phyloP scores from a whole-genome alignment of 2,113 vertebrate species.

The Chrysochloris asiatica region DNA sequence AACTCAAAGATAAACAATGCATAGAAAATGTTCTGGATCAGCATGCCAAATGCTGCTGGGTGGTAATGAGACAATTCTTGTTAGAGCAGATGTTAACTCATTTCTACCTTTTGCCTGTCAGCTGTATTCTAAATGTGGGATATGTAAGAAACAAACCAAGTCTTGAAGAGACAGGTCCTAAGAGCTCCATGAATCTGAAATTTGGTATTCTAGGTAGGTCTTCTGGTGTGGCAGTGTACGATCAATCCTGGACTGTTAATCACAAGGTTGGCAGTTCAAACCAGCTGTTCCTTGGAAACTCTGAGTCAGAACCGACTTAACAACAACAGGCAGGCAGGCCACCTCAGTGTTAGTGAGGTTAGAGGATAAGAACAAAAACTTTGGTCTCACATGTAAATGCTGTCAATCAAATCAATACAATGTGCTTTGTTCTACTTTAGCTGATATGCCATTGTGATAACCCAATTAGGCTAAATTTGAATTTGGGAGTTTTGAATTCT shows the following conservation, averaged over 20 bases:
- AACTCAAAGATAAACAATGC: neutral
- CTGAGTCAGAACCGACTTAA: too few relatives aligned
- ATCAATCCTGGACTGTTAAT: too few relatives aligned
- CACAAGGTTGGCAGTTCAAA: too few relatives aligned
- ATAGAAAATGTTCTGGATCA: neutral
- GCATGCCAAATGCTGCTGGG: too few relatives aligned
- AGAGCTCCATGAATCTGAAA: neutral
- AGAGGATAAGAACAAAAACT: neutral
- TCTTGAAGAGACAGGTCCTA: neutral
- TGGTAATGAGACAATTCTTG: neutral
- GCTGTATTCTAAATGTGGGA: neutral
- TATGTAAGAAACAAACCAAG: neutral
- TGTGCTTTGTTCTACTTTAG: too few relatives aligned
- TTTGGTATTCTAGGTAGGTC: too few relatives aligned
- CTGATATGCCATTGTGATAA: too few relatives aligned
- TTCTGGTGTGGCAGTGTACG: too few relatives aligned
- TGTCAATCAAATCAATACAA: neutral
- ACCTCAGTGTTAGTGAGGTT: neutral
- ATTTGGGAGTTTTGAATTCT: neutral
- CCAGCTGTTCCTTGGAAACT: too few relatives aligned
- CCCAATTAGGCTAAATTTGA: neutral
- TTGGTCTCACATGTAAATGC: neutral
- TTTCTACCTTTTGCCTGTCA: neutral
- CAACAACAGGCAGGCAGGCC: neutral
- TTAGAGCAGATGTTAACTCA: neutral